These are phyloP conservation scores for Arge pagana DNA, from an alignment of 2,888 invertebrate genomes.

Conservation along the genomic window DNA sequence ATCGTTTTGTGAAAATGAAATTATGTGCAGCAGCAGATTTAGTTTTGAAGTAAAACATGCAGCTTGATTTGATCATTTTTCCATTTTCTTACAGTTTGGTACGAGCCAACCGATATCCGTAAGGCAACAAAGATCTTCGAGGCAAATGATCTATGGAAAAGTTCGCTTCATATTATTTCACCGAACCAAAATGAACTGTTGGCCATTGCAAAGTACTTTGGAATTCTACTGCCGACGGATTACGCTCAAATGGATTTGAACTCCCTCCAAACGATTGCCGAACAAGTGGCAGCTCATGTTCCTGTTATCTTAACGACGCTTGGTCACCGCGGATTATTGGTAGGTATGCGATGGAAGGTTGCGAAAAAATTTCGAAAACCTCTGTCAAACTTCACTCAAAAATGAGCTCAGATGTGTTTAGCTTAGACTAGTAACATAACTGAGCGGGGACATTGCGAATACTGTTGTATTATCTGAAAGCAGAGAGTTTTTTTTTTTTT, in stretches of 20 bases:
- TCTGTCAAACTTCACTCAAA: no score
- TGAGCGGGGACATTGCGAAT: no score
- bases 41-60: no score
- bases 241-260: conserved; percentile 30
- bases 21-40: no score
- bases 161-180: conserved; percentile 66
- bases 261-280: conserved; percentile 35
- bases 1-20: neutral
- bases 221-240: conserved; percentile 39
- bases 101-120: conserved; percentile 84
- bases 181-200: conserved; percentile 82
- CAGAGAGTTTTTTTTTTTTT: neutral
- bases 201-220: conserved; percentile 66
- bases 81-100: conserved; percentile 74
- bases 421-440: no score
- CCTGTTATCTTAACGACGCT: conserved; percentile 50
- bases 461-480: neutral
- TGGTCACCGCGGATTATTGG: conserved; percentile 49
- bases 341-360: conserved; percentile 26
- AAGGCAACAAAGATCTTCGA: conserved; percentile 75
- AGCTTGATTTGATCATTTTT: no score
- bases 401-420: no score
- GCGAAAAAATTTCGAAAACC: neutral
- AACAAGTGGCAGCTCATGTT: conserved; percentile 39
- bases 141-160: conserved; percentile 49